Base-by-base conservation (phyloP, 2,797 vertebrate species). In the Hypotaenidia okinawae region DNA sequence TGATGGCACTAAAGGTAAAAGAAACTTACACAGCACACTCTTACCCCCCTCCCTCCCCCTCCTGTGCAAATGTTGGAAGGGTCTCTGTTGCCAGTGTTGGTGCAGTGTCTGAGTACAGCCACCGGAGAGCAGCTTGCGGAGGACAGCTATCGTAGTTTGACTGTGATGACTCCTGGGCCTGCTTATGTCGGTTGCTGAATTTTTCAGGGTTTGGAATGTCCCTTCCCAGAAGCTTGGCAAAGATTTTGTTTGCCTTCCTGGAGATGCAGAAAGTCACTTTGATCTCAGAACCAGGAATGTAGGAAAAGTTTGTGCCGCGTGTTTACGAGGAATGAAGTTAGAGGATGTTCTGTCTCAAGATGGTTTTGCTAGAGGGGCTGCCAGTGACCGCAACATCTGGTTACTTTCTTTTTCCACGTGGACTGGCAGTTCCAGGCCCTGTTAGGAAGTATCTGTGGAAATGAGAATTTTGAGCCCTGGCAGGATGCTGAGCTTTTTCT, bases 1-100 rank as follows among this genome's bases (percentile, higher is more conserved):
- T 99, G 80, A 99, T 99, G 99, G 96, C 97, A 30, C 89, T 99
- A 83, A 99, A 99, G 99, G 99, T 99, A 96, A 96, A 87, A 91
- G 55, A 70, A 91, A 32, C 39, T 64, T 45, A 25, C 9, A 32
- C 10, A 7, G 63, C 19, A 21, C 25, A 18, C 43, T 45, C 43
- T 18, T 18, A 45, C 43, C 43, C 43, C 43, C 43, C 18, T 19
- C 43, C 43, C 18, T 45, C 18, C 43, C 9, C 43, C 43, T 45
- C 43, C 43, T 19, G 37, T 41, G 5, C 10, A 77, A 18, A 17
- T 27, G 22, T 51, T 84, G 62, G 66, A 47, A 13, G 16, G 32
- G 37, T 37, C 27, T 83, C 16, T 16, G 13, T 37, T 51, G 55
- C 10, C 51, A 52, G 21, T 10, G 7, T 10, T 45, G 24, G 19